Base-by-base conservation (phyloP, 2,113 vertebrate species). In the Aspidoscelis tigris region DNA sequence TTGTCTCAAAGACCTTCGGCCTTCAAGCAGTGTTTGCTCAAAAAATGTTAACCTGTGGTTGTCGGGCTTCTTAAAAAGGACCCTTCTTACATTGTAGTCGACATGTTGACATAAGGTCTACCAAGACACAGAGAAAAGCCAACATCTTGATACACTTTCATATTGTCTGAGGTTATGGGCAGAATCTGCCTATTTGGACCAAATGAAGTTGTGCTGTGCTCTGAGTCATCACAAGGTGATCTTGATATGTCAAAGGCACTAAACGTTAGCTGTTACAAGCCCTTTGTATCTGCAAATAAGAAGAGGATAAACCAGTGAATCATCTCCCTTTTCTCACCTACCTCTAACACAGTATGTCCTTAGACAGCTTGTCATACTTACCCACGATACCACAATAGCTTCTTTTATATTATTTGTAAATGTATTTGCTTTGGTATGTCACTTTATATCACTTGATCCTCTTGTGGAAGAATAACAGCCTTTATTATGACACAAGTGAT, bases 21-120 rank as follows among this genome's bases (percentile, higher is more conserved):
- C 0, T 99, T 99, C 94, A 99, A 97, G 93, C 97, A 99, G 80
- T 99, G 99, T 92, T 96, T 97, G 93, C 94, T 97, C 76, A 98
- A 96, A 89, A 99, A 97, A 92, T 99, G 99, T 94, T 99, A 97
- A 95, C 88, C 93, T 91, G 88, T 87, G 92, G 86, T 87, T 86
- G n/a, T 8, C 7, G 77, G 75, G 61, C 86, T 82, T 74, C 76
- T 71, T 90, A 76, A 68, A 7, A 10, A 92, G 89, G 80, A 66
- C 50, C 86, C 89, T 75, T 86, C 83, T 84, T 81, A 76, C 85
- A 79, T 82, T 86, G 11, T 83, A 85, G 39, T 76, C 7, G 84
- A 91, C 73, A 33, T 80, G 11, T 68, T 71, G 78, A 22, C 88
- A 88, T 89, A 84, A 94, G 90, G 83, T 90, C 91, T 91, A 85